Conservation (phyloP, 1,140 invertebrate species). For the Pollicipes pollicipes region DNA sequence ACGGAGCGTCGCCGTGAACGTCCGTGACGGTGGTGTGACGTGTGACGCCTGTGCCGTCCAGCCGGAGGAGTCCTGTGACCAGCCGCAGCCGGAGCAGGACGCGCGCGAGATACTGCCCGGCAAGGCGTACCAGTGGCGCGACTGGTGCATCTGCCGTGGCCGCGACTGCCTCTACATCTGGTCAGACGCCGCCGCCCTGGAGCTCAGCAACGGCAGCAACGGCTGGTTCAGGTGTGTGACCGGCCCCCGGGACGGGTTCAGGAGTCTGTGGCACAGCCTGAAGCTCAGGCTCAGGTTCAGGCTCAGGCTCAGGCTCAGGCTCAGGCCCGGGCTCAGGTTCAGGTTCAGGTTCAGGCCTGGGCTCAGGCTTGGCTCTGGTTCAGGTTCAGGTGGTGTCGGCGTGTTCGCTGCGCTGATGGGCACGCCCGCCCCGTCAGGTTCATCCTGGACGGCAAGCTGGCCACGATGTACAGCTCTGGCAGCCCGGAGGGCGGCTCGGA, state of each 20-base stretch:
- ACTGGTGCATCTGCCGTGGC: conserved; percentile 89
- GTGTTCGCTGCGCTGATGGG: no score
- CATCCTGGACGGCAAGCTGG: conserved; percentile 87
- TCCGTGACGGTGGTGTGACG: neutral
- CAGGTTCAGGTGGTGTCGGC: no score
- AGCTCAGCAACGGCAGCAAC: conserved; percentile 94
- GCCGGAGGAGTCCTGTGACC: neutral
- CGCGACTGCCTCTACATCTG: conserved; percentile 89
- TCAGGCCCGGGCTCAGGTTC: no score
- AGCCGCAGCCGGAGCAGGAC: conserved; percentile 38
- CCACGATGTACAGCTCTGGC: conserved; percentile 95
- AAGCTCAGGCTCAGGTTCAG: no score
- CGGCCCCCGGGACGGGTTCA: no score
- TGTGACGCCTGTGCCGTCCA: neutral
- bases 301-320: no score
- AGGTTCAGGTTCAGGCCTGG: no score
- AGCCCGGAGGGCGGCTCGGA: conserved; percentile 94
- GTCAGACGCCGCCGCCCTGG: conserved; percentile 87
- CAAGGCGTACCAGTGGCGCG: conserved; percentile 86
- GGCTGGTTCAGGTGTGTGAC: conserved; percentile 75
- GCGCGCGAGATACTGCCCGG: conserved; percentile 68
- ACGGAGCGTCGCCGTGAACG: no score
- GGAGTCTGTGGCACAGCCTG: no score
- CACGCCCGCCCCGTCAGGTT: conserved; percentile 43
- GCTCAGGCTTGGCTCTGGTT: no score